Percentiles rank a stretch among this genome's conserved stretches.
These are phyloP conservation scores for Astreopora myriophthalma DNA, from an alignment of 64 coral and sea anemone genomes.

Conservation along the genomic window DNA sequence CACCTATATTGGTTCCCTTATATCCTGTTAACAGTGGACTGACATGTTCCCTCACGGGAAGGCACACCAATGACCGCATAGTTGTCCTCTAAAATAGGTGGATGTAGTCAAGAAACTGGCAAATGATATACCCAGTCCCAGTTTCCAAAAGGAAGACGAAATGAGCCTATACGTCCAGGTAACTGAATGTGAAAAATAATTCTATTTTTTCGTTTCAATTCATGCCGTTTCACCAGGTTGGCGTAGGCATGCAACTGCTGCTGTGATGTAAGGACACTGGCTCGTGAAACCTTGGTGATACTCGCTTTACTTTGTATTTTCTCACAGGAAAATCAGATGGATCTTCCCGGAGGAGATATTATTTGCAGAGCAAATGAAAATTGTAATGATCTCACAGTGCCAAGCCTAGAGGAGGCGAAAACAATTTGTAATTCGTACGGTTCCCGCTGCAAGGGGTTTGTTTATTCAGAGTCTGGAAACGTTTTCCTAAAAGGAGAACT, in stretches of 20 bases:
- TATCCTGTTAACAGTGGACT: not conserved
- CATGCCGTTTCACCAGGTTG: not conserved
- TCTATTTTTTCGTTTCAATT: not conserved
- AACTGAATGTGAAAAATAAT: not conserved
- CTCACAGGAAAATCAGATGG: conserved; percentile 23
- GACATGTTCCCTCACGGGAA: not conserved
- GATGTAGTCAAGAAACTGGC: not conserved
- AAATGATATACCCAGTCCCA: not conserved
- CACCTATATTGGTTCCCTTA: too few species aligned
- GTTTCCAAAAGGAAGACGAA: not conserved
- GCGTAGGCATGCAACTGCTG: not conserved
- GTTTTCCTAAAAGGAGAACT: conserved; percentile 31
- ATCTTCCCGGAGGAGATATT: conserved; percentile 52
- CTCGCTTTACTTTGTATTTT: not conserved
- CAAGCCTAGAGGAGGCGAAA: not conserved
- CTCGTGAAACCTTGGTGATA: not conserved
- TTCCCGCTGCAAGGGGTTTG: conserved; percentile 63
- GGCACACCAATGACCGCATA: not conserved
- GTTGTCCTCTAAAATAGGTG: not conserved
- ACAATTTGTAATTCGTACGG: conserved; percentile 31
- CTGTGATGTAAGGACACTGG: not conserved
- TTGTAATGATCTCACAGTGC: not conserved
- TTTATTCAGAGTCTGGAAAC: conserved; percentile 31
- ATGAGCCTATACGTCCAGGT: not conserved
- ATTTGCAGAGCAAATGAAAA: not conserved